A percentile compares a stretch with the other conserved stretches of the same genome.
phyloP scores from a whole-genome alignment of 2,888 invertebrate genomes.

The Halictus quadricinctus region DNA sequence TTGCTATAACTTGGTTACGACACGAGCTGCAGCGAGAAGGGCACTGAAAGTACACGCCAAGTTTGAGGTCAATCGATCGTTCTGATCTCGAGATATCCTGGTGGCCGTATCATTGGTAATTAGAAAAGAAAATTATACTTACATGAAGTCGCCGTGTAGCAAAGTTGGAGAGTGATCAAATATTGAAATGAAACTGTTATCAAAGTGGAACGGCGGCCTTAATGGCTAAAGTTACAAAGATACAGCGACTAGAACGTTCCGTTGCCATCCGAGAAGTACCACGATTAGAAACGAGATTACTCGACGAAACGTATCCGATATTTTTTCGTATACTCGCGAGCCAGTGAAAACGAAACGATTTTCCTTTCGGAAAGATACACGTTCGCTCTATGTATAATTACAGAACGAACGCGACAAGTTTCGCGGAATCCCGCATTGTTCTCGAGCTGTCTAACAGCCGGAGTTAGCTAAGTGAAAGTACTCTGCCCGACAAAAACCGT shows the following conservation, averaged over 20 bases:
- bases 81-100: neutral
- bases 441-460: neutral
- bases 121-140: neutral
- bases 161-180: neutral
- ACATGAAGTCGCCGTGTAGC: neutral
- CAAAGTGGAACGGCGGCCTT: neutral
- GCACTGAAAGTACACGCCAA: neutral
- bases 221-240: neutral
- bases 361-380: neutral
- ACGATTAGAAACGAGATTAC: neutral
- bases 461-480: slow-evolving; percentile 4
- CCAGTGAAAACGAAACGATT: neutral
- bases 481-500: neutral
- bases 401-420: slow-evolving; percentile 1
- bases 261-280: neutral
- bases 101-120: neutral
- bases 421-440: slow-evolving; percentile 7
- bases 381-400: neutral
- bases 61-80: neutral
- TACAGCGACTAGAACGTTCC: neutral
- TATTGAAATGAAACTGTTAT: neutral
- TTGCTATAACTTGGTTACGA: neutral
- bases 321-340: neutral
- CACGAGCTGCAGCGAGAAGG: neutral
- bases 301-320: neutral